Percentiles rank a stretch among this genome's conserved stretches.
phyloP scores from a whole-genome alignment of 2,113 vertebrate genomes.

The Sphyrna mokarran region DNA sequence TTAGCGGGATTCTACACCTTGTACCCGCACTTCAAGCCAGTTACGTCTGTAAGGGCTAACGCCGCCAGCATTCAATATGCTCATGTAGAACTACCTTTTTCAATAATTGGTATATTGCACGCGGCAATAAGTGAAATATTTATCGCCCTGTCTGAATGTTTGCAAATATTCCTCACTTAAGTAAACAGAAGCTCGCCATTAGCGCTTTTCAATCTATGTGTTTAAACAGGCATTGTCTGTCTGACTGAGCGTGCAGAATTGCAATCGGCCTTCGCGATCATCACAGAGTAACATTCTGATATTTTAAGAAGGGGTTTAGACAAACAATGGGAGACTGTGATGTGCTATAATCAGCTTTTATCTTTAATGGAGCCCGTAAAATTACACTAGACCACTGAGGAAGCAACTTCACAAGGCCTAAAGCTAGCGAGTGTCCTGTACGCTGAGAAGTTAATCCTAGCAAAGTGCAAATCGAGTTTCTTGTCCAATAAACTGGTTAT shows the following conservation, averaged over 20 bases:
- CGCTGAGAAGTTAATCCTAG: not conserved
- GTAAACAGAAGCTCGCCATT: not conserved
- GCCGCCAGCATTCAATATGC: not conserved
- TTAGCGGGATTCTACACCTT: not conserved
- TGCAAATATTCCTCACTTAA: conserved; percentile 24
- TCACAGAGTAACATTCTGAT: not conserved
- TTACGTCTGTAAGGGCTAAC: not conserved
- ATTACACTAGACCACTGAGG: not conserved
- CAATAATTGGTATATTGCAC: not conserved
- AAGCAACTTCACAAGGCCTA: not conserved
- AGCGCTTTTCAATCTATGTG: not conserved
- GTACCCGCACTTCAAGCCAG: not conserved
- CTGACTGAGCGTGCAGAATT: not conserved
- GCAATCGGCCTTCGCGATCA: not conserved
- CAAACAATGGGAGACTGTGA: not conserved
- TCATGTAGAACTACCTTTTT: not conserved
- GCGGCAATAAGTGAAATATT: conserved; percentile 3
- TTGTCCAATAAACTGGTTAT: not conserved
- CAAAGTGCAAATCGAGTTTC: not conserved
- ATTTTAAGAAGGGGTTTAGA: not conserved
- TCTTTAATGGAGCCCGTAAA: not conserved
- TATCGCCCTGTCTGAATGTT: conserved; percentile 32
- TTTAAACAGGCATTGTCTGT: not conserved
- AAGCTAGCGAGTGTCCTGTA: not conserved
- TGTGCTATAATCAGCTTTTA: not conserved